Evolutionary conservation across 2,888 invertebrate genomes (phyloP).

Genomic region (Rhamnusium bicolor): DNA sequence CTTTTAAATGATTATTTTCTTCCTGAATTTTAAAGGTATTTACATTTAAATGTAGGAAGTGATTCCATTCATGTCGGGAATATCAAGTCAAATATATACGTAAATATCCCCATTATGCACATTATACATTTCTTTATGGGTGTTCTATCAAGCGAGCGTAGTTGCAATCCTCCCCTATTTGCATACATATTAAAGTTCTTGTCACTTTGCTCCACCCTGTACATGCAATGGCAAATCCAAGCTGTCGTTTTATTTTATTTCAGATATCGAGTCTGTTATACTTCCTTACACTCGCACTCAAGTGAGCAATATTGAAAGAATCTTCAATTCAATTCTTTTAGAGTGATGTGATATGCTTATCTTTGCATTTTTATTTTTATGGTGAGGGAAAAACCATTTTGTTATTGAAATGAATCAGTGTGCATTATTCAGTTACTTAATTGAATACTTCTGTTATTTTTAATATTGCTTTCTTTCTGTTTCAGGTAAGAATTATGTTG

Average conservation of each 20-base stretch:
- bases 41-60: slow-evolving; percentile 9
- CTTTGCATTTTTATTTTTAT: slow-evolving; percentile 2
- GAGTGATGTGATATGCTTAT: neutral
- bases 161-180: slow-evolving; percentile 34
- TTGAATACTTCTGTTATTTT: neutral
- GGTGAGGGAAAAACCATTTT: neutral
- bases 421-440: neutral
- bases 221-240: slow-evolving; percentile 11
- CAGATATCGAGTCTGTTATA: slow-evolving; percentile 10
- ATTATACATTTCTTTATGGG: slow-evolving; percentile 13
- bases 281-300: neutral
- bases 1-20: slow-evolving; percentile 5
- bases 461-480: neutral
- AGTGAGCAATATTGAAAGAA: slow-evolving; percentile 14
- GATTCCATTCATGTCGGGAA: slow-evolving; percentile 8
- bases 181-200: slow-evolving; percentile 54
- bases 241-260: slow-evolving; percentile 12
- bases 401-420: neutral
- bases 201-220: slow-evolving; percentile 49
- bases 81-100: slow-evolving; percentile 16
- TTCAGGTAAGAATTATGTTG: neutral
- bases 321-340: slow-evolving; percentile 12
- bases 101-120: slow-evolving; percentile 25
- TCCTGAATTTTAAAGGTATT: neutral
- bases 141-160: slow-evolving; percentile 11